These are phyloP conservation scores for Lophura nycthemera DNA, from an alignment of 2,113 vertebrate species.

Conservation along the genomic window DNA sequence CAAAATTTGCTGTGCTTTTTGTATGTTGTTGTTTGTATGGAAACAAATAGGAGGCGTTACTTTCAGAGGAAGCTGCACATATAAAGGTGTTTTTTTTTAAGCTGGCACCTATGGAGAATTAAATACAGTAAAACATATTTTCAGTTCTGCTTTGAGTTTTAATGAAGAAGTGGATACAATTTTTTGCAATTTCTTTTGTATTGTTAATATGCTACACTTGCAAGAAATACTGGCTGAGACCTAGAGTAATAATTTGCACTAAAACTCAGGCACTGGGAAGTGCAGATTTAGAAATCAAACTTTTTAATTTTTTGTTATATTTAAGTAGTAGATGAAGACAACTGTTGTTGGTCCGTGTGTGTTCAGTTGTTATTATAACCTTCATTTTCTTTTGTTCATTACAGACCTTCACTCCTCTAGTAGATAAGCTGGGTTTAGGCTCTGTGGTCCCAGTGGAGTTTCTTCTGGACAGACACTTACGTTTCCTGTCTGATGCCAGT, in stretches of 20 bases:
- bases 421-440: constrained; percentile 94
- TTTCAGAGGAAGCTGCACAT: no score
- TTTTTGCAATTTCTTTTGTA: not conserved
- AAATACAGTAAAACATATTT: not conserved
- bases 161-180: not conserved
- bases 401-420: constrained; percentile 87
- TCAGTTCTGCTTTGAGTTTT: not conserved
- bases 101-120: not conserved
- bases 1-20: no score
- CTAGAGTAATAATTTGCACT: not conserved
- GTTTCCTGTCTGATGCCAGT: constrained; percentile 90
- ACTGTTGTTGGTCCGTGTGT: not conserved
- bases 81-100: not conserved
- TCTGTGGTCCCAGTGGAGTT: constrained; percentile 93
- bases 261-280: not conserved
- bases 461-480: constrained; percentile 88
- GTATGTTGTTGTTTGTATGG: no score
- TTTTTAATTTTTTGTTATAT: not conserved
- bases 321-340: not conserved
- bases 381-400: constrained; percentile 21
- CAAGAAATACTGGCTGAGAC: not conserved
- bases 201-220: not conserved
- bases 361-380: not conserved
- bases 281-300: not conserved
- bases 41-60: no score